Base-by-base conservation (phyloP, 1,140 invertebrate species). In the Macrocentrus cingulum region DNA sequence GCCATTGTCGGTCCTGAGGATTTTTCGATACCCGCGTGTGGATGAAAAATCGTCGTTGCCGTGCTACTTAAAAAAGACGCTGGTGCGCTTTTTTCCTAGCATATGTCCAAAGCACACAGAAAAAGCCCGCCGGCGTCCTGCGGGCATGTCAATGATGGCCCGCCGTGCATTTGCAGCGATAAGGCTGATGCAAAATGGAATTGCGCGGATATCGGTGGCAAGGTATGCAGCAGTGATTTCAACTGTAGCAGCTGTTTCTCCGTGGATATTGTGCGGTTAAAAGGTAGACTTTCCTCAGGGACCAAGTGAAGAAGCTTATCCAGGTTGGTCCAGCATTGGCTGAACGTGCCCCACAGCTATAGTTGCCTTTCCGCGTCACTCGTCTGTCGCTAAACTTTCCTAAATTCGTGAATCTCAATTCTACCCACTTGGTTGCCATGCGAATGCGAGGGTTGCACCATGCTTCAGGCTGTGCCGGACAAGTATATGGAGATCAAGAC, bases 331-430 rank as follows among this genome's bases (percentile, higher is more conserved):
- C 15, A 34, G 22, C 39, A 19, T 37, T 13, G 15, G 55, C 16
- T 6, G 45, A 39, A 51, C 25, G 25, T 58, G 56, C 56, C 20
- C 3, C 6, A 1, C 1, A 32, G 37, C 46, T 39, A 42, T 58
- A 11, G 13, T 44, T 25, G 7, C 36, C 34, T 54, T 54, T 25
- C n/a, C 32, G 15, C 19, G 5, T 13, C 2, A 39, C 16, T 9
- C 13, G 19, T 20, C 9, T 5, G 34, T 18, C 9, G 2, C 36
- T 20, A 29, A 9, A 44, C 44, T 58, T 39, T 51, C 56, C 44
- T 34, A 39, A 52, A 61, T 61, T 52, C 22, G 53, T 56, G 59
- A 61, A 61, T 56, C 49, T 61, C 48, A 51, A 61, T 61, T 37
- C 32, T n/a, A 19, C 45, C 29, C 36, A 11, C 36, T 5, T 3